Conservation (phyloP, 2,888 invertebrate species). For the Pinctada fucata region DNA sequence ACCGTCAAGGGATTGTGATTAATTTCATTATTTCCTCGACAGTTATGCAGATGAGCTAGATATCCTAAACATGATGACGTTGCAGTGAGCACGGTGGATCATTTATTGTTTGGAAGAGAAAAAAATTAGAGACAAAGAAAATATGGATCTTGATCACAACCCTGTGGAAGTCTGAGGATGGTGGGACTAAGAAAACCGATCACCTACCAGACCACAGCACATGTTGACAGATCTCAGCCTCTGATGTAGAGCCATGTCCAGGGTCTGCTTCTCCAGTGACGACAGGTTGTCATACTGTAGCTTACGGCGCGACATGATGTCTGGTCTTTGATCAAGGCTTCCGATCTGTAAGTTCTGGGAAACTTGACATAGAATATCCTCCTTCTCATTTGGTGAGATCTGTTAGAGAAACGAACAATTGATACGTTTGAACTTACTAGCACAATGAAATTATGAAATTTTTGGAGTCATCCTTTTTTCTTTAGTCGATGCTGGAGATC, state of each 20-base stretch:
- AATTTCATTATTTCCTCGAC: too few species aligned
- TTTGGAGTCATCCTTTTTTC: too few species aligned
- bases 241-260: slow-evolving; percentile 47
- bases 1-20: too few species aligned
- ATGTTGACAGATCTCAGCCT: slow-evolving; percentile 39
- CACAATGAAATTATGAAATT: not conserved
- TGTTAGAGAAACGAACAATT: slow-evolving; percentile 14
- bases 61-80: too few species aligned
- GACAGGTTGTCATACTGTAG: slow-evolving; percentile 36
- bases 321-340: slow-evolving; percentile 30
- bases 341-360: slow-evolving; percentile 14
- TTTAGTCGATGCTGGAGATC: too few species aligned
- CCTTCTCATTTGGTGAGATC: slow-evolving; percentile 29
- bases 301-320: slow-evolving; percentile 43
- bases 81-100: too few species aligned
- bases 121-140: too few species aligned
- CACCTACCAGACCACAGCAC: slow-evolving; percentile 50
- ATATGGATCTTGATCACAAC: too few species aligned
- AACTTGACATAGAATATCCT: slow-evolving; percentile 39
- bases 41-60: too few species aligned
- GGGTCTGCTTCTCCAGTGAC: slow-evolving; percentile 43
- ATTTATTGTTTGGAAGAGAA: too few species aligned
- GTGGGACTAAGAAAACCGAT: too few species aligned
- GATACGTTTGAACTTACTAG: not conserved
- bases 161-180: too few species aligned